Evolutionary conservation across 1,140 invertebrate genomes (phyloP), one percentile per base, ranked within the genome.

Genomic region (Drosophila bifasciata): DNA sequence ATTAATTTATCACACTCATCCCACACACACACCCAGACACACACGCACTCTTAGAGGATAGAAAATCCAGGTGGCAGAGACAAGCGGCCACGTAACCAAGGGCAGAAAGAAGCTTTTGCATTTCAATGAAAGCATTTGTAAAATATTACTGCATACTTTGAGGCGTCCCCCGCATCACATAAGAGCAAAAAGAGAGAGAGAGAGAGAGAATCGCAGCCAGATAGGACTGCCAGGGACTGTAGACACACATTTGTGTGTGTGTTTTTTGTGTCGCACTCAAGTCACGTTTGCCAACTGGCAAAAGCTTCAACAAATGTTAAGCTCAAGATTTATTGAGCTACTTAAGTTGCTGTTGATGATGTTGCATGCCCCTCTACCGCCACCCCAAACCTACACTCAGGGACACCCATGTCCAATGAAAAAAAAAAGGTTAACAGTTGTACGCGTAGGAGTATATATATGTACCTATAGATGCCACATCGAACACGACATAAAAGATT

Each of bases 261-360:
- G 70, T 84, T 48, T 70, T 55, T 75, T 74, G 70, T 84, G 79
- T 84, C 79, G 79, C 75, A 83, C 83, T 64, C 70, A 62, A 75
- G 83, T 88, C 83, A 86, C 83, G 83, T 86, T 71, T 75, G 50
- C 64, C 61, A 80, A 81, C 72, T 66, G 67, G 62, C 62, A 86
- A 59, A 75, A 88, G 70, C 67, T 71, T 88, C 70, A 79, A 68
- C 83, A 88, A 83, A 86, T 88, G 83, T 76, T 86, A 88, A 86
- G 83, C 83, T 75, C 70, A 79, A 78, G 83, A 86, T 86, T 86
- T 86, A 86, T 86, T 88, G 83, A 76, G 78, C 78, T 88, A 86
- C 81, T 86, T 86, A 88, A 75, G 81, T 51, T 86, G 74, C 63
- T 80, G 77, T 73, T 85, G 80, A 86, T 85, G 81, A 80, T 84